Evolutionary conservation across 2,888 invertebrate genomes (phyloP).

Genomic region (Polyommatus icarus): DNA sequence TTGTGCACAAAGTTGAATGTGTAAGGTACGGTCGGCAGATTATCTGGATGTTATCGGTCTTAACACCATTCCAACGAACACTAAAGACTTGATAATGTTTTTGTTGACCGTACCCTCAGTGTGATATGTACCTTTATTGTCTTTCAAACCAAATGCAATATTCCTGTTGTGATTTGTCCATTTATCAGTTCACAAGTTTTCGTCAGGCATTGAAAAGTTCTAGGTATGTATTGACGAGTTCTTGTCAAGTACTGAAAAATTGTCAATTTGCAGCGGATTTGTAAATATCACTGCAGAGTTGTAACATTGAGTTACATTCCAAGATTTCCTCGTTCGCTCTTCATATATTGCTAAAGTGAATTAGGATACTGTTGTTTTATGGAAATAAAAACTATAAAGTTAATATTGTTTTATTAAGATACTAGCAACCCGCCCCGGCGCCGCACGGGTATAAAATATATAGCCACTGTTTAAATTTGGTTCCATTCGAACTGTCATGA

Average conservation of each 20-base stretch:
- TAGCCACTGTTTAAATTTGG: too few relatives aligned
- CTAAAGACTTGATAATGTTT: background rate
- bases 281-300: conserved; percentile 56
- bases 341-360: conserved; percentile 57
- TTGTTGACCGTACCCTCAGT: conserved; percentile 29
- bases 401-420: conserved; percentile 51
- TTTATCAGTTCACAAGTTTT: background rate
- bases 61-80: conserved; percentile 22
- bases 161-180: background rate
- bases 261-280: conserved; percentile 36
- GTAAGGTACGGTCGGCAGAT: conserved; percentile 29
- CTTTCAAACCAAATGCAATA: conserved; percentile 3
- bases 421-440: too few relatives aligned
- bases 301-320: conserved; percentile 73
- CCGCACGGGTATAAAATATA: too few relatives aligned
- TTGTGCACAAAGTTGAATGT: conserved; percentile 64
- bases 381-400: conserved; percentile 72
- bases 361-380: conserved; percentile 73
- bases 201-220: background rate
- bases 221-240: background rate
- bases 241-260: conserved; percentile 18
- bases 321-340: conserved; percentile 55
- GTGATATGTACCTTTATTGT: conserved; percentile 37
- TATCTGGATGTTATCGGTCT: background rate
- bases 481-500: too few relatives aligned